Conservation (phyloP, 2,113 vertebrate species). For the Nycticryphes semicollaris region DNA sequence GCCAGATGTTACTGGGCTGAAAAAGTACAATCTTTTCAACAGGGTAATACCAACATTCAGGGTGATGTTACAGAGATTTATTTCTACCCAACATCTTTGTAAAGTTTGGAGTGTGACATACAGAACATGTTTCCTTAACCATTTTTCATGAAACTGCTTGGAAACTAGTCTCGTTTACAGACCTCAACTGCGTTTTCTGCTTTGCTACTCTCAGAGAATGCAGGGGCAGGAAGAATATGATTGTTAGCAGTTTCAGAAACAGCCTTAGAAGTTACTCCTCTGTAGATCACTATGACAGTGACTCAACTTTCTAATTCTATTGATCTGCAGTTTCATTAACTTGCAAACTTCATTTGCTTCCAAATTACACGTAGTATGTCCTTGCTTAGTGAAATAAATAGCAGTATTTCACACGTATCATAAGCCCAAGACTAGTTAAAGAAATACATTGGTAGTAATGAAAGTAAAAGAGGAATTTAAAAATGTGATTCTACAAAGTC, state of each 20-base stretch:
- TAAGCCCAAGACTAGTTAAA: not conserved
- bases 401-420: not conserved
- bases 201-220: not conserved
- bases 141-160: not conserved
- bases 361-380: not conserved
- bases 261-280: not conserved
- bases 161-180: not conserved
- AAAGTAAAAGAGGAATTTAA: not conserved
- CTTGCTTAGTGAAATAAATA: not conserved
- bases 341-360: not conserved
- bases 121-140: not conserved
- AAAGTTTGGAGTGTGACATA: not conserved
- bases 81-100: not conserved
- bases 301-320: not conserved
- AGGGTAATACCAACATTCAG: not conserved
- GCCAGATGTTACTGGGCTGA: not conserved
- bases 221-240: not conserved
- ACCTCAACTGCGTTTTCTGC: not conserved
- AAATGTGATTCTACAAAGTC: not conserved
- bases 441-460: not conserved
- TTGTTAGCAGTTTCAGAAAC: not conserved
- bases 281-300: not conserved
- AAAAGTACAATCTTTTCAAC: not conserved
- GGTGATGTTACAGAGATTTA: not conserved
- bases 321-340: slow-evolving; percentile 24